These are phyloP conservation scores for Poecile atricapillus DNA, from an alignment of 2,113 vertebrate species.

Conservation along the genomic window DNA sequence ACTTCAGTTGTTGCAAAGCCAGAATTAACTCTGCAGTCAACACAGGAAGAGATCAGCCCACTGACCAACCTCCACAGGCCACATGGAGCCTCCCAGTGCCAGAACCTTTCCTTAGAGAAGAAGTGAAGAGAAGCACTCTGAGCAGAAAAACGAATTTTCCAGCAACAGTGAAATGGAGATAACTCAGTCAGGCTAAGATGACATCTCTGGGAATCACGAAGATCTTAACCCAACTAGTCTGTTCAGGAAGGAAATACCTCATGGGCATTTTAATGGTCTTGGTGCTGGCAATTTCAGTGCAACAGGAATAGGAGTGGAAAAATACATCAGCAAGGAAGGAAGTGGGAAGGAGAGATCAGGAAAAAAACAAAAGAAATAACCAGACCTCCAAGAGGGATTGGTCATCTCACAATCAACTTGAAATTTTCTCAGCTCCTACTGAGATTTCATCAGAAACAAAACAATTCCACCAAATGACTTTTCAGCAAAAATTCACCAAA, in stretches of 20 bases:
- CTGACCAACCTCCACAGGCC: neutral
- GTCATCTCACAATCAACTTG: neutral
- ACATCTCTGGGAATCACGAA: neutral
- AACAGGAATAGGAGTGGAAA: neutral
- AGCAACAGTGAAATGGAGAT: neutral
- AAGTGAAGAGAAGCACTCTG: neutral
- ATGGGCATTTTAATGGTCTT: neutral
- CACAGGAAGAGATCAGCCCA: neutral
- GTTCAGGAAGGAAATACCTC: neutral
- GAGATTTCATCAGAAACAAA: neutral
- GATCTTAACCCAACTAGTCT: neutral
- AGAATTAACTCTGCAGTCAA: neutral
- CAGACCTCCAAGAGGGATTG: neutral
- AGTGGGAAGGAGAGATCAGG: neutral
- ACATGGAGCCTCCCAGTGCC: neutral
- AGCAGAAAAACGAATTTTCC: neutral
- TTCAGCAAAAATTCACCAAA: neutral
- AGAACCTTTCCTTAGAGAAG: neutral
- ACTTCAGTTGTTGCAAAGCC: neutral
- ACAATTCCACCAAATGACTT: neutral
- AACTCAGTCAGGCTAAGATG: neutral
- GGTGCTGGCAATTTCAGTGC: neutral
- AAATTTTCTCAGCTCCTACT: neutral
- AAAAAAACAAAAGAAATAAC: neutral
- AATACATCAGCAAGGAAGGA: neutral